Percentiles rank a stretch among this genome's conserved stretches.
Evolutionary conservation across 1,140 invertebrate genomes (phyloP).

Genomic region (Drosophila bocki): DNA sequence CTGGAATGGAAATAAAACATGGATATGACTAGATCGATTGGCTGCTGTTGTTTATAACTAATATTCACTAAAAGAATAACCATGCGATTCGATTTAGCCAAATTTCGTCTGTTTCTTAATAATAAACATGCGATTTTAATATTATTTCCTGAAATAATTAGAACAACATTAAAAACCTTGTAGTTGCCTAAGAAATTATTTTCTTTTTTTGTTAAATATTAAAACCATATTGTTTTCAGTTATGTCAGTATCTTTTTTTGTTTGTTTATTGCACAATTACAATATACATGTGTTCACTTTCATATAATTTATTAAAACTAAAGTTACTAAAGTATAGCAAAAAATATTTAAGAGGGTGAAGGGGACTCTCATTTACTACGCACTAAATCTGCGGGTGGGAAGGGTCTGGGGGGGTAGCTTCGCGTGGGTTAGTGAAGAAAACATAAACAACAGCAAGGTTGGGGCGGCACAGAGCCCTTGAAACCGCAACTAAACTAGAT

Average conservation of each 20-base stretch:
- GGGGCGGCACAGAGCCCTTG: slow-evolving; percentile 48
- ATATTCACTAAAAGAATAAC: no score
- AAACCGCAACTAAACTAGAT: slow-evolving; percentile 54
- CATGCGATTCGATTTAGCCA: no score
- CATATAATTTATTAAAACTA: slow-evolving; percentile 81
- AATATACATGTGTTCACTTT: slow-evolving; percentile 82
- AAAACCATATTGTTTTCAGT: slow-evolving; percentile 37
- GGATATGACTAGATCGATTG: not conserved
- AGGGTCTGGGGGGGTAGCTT: not conserved
- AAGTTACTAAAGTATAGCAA: slow-evolving; percentile 73
- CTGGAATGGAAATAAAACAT: no score
- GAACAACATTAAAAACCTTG: no score
- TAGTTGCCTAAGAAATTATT: no score
- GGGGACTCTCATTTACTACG: slow-evolving; percentile 40
- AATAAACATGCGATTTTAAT: no score
- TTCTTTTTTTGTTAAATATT: not conserved
- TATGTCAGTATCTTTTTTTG: slow-evolving; percentile 77
- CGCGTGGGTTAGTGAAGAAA: slow-evolving; percentile 68
- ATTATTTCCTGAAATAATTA: no score
- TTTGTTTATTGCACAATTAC: slow-evolving; percentile 84
- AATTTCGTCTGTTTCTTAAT: no score
- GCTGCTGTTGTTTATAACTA: no score
- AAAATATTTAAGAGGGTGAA: slow-evolving; percentile 48
- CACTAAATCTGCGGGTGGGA: slow-evolving; percentile 40
- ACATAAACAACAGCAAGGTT: slow-evolving; percentile 75